A percentile compares a stretch with the other conserved stretches of the same genome.
These are phyloP conservation scores for Dryocosmus kuriphilus DNA, from an alignment of 2,888 invertebrate genomes.

Conservation along the genomic window DNA sequence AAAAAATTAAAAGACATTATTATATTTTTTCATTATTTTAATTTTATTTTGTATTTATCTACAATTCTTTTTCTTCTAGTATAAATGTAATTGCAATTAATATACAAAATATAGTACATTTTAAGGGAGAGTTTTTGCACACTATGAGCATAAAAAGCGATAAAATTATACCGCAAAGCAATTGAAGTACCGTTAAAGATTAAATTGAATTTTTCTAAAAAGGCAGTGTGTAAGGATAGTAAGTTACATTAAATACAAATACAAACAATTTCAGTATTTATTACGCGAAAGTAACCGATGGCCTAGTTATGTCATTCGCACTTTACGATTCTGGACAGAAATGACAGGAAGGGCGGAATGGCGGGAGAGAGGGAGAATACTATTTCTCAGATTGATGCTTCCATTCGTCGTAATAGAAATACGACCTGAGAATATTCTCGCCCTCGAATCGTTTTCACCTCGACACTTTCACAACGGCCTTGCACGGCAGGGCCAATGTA, in stretches of 20 bases:
- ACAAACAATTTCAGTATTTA: background rate
- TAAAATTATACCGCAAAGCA: background rate
- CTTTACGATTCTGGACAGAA: background rate
- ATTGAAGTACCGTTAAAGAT: background rate
- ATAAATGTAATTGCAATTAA: too few relatives aligned
- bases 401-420: constrained; percentile 43
- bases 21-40: background rate
- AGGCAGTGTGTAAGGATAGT: background rate
- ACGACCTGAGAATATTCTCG: constrained; percentile 45
- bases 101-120: background rate
- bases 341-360: background rate
- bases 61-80: too few relatives aligned
- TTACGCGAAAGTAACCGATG: background rate
- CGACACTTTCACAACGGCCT: background rate
- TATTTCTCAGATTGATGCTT: background rate
- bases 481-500: background rate
- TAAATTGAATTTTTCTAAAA: background rate
- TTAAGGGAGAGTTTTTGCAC: background rate
- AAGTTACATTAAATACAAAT: too few relatives aligned
- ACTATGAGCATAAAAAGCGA: background rate
- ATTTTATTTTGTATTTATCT: background rate
- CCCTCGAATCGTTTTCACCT: background rate
- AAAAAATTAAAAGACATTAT: background rate
- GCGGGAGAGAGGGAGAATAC: background rate
- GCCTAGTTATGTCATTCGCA: background rate